Evolutionary conservation across 2,797 vertebrate species (phyloP).

Genomic region (Phoxinus dragarum): DNA sequence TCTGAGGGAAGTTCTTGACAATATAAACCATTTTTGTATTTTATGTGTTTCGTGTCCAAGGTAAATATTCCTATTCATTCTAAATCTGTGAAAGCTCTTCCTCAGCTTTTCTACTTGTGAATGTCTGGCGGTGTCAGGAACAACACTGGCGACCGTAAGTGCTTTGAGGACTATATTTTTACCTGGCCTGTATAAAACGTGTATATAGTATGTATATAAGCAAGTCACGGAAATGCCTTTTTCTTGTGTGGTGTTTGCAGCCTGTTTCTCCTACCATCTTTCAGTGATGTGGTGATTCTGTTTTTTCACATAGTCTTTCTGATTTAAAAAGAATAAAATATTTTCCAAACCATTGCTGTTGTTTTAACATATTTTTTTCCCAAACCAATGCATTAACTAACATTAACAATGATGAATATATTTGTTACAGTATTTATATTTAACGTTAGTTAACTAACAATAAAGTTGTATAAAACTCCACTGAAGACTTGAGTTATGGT

Average conservation of each 20-base stretch:
- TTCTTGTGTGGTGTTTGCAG: constrained; percentile 77
- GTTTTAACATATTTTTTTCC: not conserved
- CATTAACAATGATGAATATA: not conserved
- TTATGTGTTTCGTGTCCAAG: constrained; percentile 66
- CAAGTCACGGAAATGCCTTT: constrained; percentile 83
- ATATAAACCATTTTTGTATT: constrained; percentile 73
- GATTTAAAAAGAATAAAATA: constrained; percentile 80
- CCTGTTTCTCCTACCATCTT: constrained; percentile 80
- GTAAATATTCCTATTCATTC: constrained; percentile 69
- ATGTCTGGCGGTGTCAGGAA: constrained; percentile 71
- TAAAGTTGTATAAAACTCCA: no score
- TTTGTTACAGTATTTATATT: no score
- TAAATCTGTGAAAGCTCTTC: constrained; percentile 59
- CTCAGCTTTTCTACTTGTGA: constrained; percentile 77
- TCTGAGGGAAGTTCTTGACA: constrained; percentile 63
- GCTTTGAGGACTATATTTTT: constrained; percentile 82
- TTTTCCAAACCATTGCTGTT: constrained; percentile 73
- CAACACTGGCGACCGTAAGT: constrained; percentile 71
- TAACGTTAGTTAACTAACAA: no score
- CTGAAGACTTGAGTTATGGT: no score
- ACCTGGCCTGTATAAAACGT: constrained; percentile 78
- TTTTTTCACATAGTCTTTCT: constrained; percentile 73
- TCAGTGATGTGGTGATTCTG: constrained; percentile 77
- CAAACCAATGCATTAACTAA: not conserved
- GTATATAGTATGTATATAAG: constrained; percentile 78